These are phyloP conservation scores for Hofmannophila pseudospretella DNA, from an alignment of 2,888 invertebrate species.

Conservation along the genomic window DNA sequence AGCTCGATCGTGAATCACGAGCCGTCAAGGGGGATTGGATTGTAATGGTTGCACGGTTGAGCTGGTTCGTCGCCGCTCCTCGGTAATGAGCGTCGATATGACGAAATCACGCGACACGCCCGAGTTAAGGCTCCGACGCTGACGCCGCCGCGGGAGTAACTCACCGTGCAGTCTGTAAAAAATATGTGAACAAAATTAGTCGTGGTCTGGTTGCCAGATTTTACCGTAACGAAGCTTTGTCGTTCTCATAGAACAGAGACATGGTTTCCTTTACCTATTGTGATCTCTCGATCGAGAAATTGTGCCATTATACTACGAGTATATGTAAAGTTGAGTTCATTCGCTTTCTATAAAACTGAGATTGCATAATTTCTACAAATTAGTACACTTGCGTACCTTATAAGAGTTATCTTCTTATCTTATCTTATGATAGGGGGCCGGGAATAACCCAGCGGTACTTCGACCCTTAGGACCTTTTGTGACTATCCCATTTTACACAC, in stretches of 20 bases:
- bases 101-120: conserved; percentile 39
- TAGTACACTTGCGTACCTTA: no score
- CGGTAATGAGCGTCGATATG: conserved; percentile 58
- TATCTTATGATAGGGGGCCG: no score
- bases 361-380: no score
- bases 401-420: no score
- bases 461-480: no score
- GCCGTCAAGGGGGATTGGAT: conserved; percentile 59
- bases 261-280: background rate
- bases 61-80: conserved; percentile 35
- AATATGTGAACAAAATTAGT: conserved; percentile 52
- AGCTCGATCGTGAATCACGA: conserved; percentile 62
- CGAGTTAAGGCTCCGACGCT: conserved; percentile 26
- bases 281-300: no score
- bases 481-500: no score
- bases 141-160: conserved; percentile 25
- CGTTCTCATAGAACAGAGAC: conserved; percentile 7
- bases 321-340: no score
- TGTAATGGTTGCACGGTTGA: conserved; percentile 56
- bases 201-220: conserved; percentile 33
- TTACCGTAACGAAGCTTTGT: conserved; percentile 34
- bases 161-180: conserved; percentile 43
- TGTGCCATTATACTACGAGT: no score
- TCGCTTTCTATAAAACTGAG: no score
- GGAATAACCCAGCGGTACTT: no score